Conservation (phyloP, 2,888 invertebrate species). For the Agonopterix alstromeriana region DNA sequence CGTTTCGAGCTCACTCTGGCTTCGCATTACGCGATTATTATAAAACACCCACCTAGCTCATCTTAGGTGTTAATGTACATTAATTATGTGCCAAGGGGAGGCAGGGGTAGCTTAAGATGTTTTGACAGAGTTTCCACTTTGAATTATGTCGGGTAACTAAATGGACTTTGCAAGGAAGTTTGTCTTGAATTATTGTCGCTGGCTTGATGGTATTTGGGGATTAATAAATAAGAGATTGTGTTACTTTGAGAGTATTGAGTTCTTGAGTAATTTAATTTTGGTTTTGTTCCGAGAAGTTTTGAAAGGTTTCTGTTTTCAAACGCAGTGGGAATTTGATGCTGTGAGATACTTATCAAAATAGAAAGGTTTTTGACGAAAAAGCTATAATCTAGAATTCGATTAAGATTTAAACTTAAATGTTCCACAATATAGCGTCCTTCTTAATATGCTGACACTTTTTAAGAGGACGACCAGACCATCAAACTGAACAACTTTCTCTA, state of each 20-base stretch:
- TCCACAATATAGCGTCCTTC: too few species aligned
- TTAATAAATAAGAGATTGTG: conserved; percentile 4
- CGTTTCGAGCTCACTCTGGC: conserved; percentile 31
- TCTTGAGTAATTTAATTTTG: neutral
- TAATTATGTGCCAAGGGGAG: conserved; percentile 45
- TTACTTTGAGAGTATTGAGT: neutral
- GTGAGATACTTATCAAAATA: too few species aligned
- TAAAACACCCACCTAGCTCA: conserved; percentile 44
- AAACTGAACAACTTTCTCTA: too few species aligned
- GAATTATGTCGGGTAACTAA: conserved; percentile 43
- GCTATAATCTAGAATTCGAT: too few species aligned
- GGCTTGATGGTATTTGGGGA: conserved; percentile 5
- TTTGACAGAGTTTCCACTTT: conserved; percentile 48
- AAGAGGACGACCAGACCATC: too few species aligned
- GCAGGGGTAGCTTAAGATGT: conserved; percentile 38
- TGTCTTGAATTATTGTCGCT: conserved; percentile 18
- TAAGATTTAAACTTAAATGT: too few species aligned
- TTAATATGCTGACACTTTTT: too few species aligned
- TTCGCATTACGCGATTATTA: conserved; percentile 43
- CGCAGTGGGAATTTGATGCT: too few species aligned
- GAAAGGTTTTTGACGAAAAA: too few species aligned
- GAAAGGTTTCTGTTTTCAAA: too few species aligned
- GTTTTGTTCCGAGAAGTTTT: too few species aligned
- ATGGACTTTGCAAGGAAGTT: conserved; percentile 25
- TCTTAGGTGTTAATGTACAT: conserved; percentile 63